Evolutionary conservation across 2,888 invertebrate genomes (phyloP), one percentile per base, ranked within the genome.

Genomic region (Drosophila macrospina): DNA sequence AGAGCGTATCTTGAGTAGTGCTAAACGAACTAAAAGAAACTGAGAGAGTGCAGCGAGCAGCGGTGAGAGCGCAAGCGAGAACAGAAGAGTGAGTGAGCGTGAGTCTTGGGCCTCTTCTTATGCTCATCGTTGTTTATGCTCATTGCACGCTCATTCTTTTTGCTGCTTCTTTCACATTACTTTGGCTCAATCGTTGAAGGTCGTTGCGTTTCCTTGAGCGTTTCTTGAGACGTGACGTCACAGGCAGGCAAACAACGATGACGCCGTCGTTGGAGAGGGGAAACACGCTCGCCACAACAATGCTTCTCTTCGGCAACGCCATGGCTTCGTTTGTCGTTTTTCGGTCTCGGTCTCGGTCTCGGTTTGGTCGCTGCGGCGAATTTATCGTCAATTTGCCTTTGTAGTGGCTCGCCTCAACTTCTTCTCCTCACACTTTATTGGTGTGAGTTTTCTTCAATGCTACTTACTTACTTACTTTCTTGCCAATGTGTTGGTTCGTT

Each of bases 181-280:
- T 44, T 54, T n/a, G 36, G 24, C 69, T 72, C 66, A 69, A 62
- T 34, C 65, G 42, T 45, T 77, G 89, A 89, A 90, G 87, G 89
- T 90, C 83, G 89, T 87, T 80, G 48, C 52, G 74, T 70, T 79
- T 86, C 82, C 80, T 88, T 86, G 78, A 81, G 90, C 52, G 64
- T 60, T 80, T 86, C 86, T 84, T 86, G 20, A 63, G 45, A 10
- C 54, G 47, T 86, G 86, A 86, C 86, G 88, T 88, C 86, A 88
- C 73, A 64, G 45, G 30, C 47, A 50, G 55, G n/a, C 39, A 47
- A 41, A 8, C 37, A 44, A 39, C 74, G 15, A 26, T 44, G 69
- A 59, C 81, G 67, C 55, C 51, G 26, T 39, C 47, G 51, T 34
- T 60, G 16, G 44, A 63, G 44, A 87, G 89, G 89, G 88, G 89